Evolutionary conservation across 2,888 invertebrate genomes (phyloP).

Genomic region (Caenorhabditis becei): DNA sequence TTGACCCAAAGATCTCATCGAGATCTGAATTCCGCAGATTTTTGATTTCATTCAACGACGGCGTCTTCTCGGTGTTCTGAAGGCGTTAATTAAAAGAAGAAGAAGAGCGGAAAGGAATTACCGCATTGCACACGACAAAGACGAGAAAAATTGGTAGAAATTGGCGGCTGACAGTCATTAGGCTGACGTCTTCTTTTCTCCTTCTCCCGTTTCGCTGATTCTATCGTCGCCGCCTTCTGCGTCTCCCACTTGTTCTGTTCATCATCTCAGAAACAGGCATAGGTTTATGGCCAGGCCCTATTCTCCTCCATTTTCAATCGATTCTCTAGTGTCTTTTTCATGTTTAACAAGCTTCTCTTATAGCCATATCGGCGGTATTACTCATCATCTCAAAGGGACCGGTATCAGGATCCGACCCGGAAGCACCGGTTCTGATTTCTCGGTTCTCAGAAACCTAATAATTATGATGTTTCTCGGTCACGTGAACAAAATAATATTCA

Average conservation of each 20-base stretch:
- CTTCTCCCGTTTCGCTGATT: not conserved
- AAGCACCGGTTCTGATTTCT: too few species aligned
- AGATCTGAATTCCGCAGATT: conserved; percentile 45
- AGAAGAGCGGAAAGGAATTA: conserved; percentile 10
- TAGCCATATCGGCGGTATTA: not conserved
- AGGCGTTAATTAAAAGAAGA: conserved; percentile 5
- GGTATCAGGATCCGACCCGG: not conserved
- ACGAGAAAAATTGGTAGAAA: not conserved
- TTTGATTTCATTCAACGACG: conserved; percentile 55
- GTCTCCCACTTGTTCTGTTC: conserved; percentile 4
- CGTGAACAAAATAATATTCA: too few species aligned
- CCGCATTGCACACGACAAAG: conserved; percentile 29
- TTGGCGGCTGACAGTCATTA: conserved; percentile 5
- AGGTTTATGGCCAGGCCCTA: not conserved
- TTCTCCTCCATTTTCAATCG: conserved; percentile 2
- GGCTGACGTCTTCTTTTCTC: not conserved
- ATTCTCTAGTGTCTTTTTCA: not conserved
- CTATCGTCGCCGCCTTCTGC: not conserved
- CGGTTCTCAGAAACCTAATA: too few species aligned
- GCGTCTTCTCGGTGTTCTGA: conserved; percentile 40
- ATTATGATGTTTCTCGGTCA: too few species aligned
- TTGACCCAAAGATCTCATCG: conserved; percentile 54
- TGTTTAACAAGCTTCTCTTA: conserved; percentile 1
- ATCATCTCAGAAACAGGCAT: conserved; percentile 1
- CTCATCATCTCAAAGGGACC: not conserved